phyloP scores from a whole-genome alignment of 1,140 invertebrate species.

The Doryteuthis pealeii region DNA sequence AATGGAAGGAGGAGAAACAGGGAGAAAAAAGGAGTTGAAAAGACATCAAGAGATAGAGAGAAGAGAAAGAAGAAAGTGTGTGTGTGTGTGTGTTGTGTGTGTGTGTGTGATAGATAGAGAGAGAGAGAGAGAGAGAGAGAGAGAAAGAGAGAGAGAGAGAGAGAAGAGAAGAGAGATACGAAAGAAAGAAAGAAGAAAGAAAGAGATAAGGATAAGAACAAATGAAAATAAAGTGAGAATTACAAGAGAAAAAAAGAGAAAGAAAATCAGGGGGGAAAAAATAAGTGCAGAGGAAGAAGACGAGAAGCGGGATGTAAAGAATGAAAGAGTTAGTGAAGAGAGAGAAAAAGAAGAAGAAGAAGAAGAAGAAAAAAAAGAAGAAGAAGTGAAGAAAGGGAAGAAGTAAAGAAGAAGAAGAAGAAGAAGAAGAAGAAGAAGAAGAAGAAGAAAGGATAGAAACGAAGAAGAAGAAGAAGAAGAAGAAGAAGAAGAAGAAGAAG shows the following conservation, averaged over 20 bases:
- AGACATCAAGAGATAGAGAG: not conserved
- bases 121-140: too few species aligned
- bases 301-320: not conserved
- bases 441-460: not conserved
- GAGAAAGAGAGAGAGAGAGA: not conserved
- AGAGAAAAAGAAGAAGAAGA: not conserved
- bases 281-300: not conserved
- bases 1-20: not conserved
- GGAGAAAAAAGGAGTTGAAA: not conserved
- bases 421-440: not conserved
- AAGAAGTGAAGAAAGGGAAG: not conserved
- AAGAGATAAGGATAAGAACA: not conserved
- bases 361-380: not conserved
- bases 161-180: not conserved
- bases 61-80: not conserved
- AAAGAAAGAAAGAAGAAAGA: not conserved
- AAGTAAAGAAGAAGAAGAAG: not conserved
- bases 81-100: too few species aligned
- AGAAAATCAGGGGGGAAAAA: not conserved
- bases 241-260: not conserved
- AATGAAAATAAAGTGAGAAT: not conserved
- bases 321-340: not conserved
- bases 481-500: not conserved
- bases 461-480: not conserved
- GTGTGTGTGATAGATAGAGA: too few species aligned